Evolutionary conservation across 2,113 vertebrate genomes (phyloP), one percentile per base, ranked within the genome.

Genomic region (Colossoma macropomum): DNA sequence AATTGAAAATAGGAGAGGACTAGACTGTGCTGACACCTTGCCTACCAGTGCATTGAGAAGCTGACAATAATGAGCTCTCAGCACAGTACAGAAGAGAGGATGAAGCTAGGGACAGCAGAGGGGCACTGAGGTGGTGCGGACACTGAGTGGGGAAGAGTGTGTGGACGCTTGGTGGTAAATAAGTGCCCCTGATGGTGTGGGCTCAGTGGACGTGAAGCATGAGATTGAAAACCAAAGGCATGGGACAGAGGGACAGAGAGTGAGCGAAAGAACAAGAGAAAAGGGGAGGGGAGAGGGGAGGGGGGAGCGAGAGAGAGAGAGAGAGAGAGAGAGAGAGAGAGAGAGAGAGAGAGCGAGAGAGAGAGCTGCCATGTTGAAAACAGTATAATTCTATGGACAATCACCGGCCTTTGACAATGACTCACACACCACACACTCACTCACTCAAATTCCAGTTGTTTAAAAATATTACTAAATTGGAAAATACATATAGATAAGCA

Each of bases 171-270:
- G 90, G 83, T 90, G 85, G 90, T 93, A 93, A 93, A 93, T 93
- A 93, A 92, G 89, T 91, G 90, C 82, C 89, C 88, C 88, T 93
- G 93, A 93, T 92, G 90, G 91, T 91, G 79, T 77, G 73, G 90
- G 91, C 69, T 92, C 91, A 93, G 92, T 85, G 84, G 91, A 91
- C 90, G 91, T 93, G 92, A 93, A 93, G 92, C 93, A 93, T 93
- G 92, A 94, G 93, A 94, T 94, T 94, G 90, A 91, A 93, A 94
- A 93, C 91, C 92, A 91, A 91, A 92, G 91, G 90, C 90, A 91
- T 92, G 82, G 68, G 68, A 84, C 91, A 73, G 54, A 71, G 82
- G 68, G 68, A 84, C 91, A 73, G 54, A 71, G 52, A 80, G 21
- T 45, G 79, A 63, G 73, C 32, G 60, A 65, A 25, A 74, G 25